phyloP scores from a whole-genome alignment of 2,888 invertebrate genomes.

The Trimorus sp. region DNA sequence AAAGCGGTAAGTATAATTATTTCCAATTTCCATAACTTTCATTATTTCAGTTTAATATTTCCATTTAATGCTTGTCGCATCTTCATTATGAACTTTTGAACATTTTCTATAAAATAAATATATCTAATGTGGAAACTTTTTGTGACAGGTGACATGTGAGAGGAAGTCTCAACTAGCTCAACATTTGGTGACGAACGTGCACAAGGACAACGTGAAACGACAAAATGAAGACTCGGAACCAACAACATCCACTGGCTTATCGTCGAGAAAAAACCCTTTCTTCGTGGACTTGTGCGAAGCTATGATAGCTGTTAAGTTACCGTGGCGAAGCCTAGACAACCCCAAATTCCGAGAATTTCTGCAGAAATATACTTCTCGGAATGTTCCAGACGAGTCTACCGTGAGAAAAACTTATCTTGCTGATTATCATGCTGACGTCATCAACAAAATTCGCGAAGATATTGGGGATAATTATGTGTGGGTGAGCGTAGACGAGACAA shows the following conservation, averaged over 20 bases:
- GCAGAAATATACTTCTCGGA: conserved; percentile 1
- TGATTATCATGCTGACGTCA: conserved; percentile 38
- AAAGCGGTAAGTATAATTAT: too few species aligned
- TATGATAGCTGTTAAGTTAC: background rate
- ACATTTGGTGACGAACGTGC: too few species aligned
- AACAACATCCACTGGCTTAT: background rate
- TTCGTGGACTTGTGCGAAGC: conserved; percentile 3
- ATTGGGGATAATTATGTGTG: conserved; percentile 58
- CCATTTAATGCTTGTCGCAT: too few species aligned
- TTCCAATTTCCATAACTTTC: too few species aligned
- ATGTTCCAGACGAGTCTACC: conserved; percentile 45
- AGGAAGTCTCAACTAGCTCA: too few species aligned
- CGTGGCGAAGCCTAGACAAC: background rate
- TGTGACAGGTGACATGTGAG: too few species aligned
- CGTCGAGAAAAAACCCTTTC: background rate
- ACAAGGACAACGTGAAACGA: too few species aligned
- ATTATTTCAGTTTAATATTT: too few species aligned
- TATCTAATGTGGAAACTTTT: too few species aligned
- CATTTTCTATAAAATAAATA: too few species aligned
- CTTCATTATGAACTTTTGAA: too few species aligned
- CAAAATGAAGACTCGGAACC: too few species aligned
- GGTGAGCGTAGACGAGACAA: conserved; percentile 48
- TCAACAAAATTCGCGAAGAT: conserved; percentile 44
- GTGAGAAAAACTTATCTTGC: conserved; percentile 61
- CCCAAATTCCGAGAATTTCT: background rate